These are phyloP conservation scores for Muntiacus reevesi DNA, from an alignment of 2,113 vertebrate species.

Conservation along the genomic window DNA sequence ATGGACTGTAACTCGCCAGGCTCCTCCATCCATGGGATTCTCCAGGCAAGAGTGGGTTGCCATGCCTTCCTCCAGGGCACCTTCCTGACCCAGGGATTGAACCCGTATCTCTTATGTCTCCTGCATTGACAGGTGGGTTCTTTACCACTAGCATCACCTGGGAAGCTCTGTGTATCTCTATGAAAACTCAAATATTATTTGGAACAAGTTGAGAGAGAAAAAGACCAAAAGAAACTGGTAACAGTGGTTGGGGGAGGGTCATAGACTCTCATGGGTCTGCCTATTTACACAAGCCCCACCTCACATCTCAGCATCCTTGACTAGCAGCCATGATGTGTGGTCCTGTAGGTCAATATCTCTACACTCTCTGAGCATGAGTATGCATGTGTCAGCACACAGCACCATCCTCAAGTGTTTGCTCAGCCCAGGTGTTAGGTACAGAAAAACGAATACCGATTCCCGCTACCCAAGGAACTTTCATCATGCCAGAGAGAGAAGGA, in stretches of 20 bases:
- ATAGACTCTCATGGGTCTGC: not conserved
- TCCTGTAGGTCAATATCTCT: not conserved
- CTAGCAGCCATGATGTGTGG: accelerated
- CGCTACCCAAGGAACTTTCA: not conserved
- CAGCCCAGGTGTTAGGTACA: not conserved
- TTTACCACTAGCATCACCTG: not conserved
- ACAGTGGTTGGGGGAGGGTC: not conserved
- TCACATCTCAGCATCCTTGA: not conserved
- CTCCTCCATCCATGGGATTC: not conserved
- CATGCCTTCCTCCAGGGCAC: not conserved
- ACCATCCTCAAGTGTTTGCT: not conserved
- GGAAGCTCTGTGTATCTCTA: not conserved
- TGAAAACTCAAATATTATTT: not conserved
- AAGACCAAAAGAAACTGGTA: not conserved
- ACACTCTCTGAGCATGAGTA: not conserved
- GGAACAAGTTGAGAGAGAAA: not conserved
- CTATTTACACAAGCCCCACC: not conserved
- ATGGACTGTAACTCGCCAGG: not conserved
- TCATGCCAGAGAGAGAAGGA: not conserved
- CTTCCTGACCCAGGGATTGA: not conserved
- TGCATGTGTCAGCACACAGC: not conserved
- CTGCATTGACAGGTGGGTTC: not conserved
- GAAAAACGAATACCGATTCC: not conserved
- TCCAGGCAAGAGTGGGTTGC: not conserved
- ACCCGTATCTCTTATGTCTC: not conserved